Conservation (phyloP, 2,113 vertebrate species). For the Tupaia tana region DNA sequence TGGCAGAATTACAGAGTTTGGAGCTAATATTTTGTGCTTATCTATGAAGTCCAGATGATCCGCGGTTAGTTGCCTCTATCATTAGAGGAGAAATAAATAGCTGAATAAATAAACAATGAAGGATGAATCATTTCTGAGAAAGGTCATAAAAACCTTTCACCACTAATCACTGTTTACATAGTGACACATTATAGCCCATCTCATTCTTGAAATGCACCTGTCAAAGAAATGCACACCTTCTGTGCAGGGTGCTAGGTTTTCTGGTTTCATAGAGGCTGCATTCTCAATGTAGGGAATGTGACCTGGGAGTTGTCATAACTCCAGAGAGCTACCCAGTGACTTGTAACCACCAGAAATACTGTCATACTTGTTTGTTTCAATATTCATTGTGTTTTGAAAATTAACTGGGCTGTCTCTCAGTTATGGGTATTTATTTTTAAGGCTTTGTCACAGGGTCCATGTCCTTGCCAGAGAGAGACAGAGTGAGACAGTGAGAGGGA, state of each 20-base stretch:
- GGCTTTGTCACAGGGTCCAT: no score
- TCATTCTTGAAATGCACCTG: neutral
- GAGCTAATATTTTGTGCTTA: neutral
- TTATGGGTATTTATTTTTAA: neutral
- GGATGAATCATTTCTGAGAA: slow-evolving; percentile 30
- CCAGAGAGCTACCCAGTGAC: neutral
- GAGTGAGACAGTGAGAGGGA: no score
- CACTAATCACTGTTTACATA: neutral
- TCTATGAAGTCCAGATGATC: neutral
- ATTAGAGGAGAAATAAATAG: neutral
- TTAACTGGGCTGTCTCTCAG: neutral
- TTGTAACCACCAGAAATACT: neutral
- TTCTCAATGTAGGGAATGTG: neutral
- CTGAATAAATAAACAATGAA: slow-evolving; percentile 4
- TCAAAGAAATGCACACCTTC: neutral
- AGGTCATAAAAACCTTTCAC: neutral
- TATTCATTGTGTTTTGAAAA: neutral
- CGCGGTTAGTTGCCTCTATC: neutral
- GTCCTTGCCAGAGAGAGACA: no score
- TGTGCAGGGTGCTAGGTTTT: neutral
- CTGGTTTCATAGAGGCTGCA: neutral
- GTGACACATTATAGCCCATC: neutral
- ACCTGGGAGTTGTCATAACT: neutral
- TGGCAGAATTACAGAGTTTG: neutral
- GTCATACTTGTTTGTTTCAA: neutral